phyloP scores from a whole-genome alignment of 2,797 vertebrate species.

The Lagorchestes hirsutus region DNA sequence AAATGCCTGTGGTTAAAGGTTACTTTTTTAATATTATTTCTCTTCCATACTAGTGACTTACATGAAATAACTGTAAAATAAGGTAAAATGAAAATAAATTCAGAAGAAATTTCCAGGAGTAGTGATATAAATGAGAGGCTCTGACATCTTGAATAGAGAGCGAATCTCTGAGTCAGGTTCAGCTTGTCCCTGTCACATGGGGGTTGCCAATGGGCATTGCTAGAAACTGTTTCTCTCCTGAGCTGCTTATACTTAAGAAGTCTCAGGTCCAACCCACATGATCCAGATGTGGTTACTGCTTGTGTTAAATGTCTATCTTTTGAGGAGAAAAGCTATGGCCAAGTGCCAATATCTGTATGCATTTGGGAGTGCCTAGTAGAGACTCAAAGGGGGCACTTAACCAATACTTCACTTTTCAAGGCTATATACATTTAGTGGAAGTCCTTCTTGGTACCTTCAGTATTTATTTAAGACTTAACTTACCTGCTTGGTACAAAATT shows the following conservation, averaged over 20 bases:
- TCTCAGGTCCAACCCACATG: neutral
- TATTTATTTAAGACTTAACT: constrained; percentile 15
- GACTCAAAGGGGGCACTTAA: neutral
- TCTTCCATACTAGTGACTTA: neutral
- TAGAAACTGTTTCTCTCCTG: neutral
- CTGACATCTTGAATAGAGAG: neutral
- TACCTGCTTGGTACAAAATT: constrained; percentile 28
- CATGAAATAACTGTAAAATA: neutral
- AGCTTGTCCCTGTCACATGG: neutral
- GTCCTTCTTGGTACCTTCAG: neutral
- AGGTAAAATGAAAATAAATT: neutral
- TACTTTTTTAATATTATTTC: neutral
- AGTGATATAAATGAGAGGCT: neutral
- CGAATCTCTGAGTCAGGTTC: neutral
- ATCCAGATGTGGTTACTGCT: neutral
- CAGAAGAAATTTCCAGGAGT: neutral
- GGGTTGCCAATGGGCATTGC: neutral
- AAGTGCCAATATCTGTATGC: neutral
- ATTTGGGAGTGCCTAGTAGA: constrained; percentile 20
- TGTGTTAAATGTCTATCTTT: neutral
- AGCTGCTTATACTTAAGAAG: neutral
- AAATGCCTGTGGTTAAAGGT: neutral
- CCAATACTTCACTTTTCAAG: neutral
- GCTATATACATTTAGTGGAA: constrained; percentile 23
- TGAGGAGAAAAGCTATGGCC: constrained; percentile 7